Percentiles rank a stretch among this genome's conserved stretches.
phyloP scores from a whole-genome alignment of 2,797 vertebrate genomes.

The Arnoldichthys spilopterus region DNA sequence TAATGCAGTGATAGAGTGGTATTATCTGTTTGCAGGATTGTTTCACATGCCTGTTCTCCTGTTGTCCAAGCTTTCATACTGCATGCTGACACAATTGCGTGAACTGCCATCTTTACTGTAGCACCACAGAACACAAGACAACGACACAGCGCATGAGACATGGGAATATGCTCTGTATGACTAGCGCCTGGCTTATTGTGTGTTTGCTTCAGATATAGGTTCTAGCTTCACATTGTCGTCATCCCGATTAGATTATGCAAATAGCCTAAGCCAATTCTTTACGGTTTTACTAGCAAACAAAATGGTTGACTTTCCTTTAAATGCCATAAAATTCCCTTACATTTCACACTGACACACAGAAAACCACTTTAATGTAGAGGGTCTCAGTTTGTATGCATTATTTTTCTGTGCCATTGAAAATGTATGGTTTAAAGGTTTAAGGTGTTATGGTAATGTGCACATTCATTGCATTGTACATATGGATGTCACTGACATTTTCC shows the following conservation, averaged over 20 bases:
- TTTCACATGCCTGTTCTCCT: slow-evolving; percentile 12
- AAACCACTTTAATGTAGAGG: neutral
- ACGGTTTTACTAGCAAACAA: slow-evolving; percentile 20
- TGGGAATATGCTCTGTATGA: neutral
- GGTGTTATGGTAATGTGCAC: slow-evolving; percentile 9
- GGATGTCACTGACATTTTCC: slow-evolving; percentile 33
- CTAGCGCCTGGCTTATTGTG: neutral
- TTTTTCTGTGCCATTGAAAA: neutral
- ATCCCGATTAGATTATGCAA: slow-evolving; percentile 26
- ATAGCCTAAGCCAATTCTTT: slow-evolving; percentile 21
- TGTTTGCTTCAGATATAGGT: slow-evolving; percentile 13
- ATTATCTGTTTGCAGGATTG: neutral
- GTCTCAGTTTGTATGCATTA: slow-evolving; percentile 13
- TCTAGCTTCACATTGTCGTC: neutral
- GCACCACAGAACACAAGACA: slow-evolving; percentile 16
- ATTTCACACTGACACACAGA: neutral
- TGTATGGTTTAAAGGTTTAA: neutral
- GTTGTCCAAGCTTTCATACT: slow-evolving; percentile 17
- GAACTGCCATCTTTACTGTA: slow-evolving; percentile 9
- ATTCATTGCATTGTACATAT: slow-evolving; percentile 36
- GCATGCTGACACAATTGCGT: slow-evolving; percentile 18
- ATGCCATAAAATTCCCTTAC: slow-evolving; percentile 29
- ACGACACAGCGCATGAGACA: neutral
- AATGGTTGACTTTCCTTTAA: slow-evolving; percentile 14
- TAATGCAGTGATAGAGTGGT: neutral